Evolutionary conservation across 2,888 invertebrate genomes (phyloP).

Genomic region (Parnassius smintheus): DNA sequence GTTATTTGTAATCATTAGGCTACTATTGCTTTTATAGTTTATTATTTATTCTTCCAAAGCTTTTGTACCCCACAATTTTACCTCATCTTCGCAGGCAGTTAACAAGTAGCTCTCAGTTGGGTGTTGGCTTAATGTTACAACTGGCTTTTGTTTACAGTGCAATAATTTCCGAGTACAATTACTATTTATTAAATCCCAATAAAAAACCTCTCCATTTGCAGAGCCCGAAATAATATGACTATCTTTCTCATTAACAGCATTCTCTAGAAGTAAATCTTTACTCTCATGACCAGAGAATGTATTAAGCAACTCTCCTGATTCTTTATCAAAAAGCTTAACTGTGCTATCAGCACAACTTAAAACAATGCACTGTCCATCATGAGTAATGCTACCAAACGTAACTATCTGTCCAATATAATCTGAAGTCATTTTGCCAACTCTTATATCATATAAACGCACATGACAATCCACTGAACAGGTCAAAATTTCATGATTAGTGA

Average conservation of each 20-base stretch:
- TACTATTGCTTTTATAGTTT: no score
- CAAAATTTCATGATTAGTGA: conserved; percentile 94
- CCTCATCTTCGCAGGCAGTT: conserved; percentile 86
- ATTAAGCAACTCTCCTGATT: conserved; percentile 67
- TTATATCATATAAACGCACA: conserved; percentile 93
- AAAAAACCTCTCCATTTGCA: conserved; percentile 90
- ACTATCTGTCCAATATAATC: conserved; percentile 94
- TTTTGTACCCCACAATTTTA: conserved; percentile 84
- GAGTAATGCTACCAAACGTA: conserved; percentile 91
- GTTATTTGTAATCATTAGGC: no score
- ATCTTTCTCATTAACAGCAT: conserved; percentile 91
- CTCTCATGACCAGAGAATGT: conserved; percentile 92
- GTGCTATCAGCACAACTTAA: conserved; percentile 91
- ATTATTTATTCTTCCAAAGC: conserved; percentile 42
- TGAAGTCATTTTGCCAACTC: conserved; percentile 89
- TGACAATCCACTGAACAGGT: conserved; percentile 94
- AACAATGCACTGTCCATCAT: conserved; percentile 96
- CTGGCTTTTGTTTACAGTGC: conserved; percentile 81
- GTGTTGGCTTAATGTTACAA: conserved; percentile 91
- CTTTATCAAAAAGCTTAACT: conserved; percentile 93
- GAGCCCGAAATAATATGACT: conserved; percentile 94
- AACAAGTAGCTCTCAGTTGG: conserved; percentile 87
- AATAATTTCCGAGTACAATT: conserved; percentile 63
- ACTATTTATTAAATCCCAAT: conserved; percentile 94
- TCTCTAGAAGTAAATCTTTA: conserved; percentile 92